Conservation (phyloP, 2,113 vertebrate species). For the Pongo pygmaeus region DNA sequence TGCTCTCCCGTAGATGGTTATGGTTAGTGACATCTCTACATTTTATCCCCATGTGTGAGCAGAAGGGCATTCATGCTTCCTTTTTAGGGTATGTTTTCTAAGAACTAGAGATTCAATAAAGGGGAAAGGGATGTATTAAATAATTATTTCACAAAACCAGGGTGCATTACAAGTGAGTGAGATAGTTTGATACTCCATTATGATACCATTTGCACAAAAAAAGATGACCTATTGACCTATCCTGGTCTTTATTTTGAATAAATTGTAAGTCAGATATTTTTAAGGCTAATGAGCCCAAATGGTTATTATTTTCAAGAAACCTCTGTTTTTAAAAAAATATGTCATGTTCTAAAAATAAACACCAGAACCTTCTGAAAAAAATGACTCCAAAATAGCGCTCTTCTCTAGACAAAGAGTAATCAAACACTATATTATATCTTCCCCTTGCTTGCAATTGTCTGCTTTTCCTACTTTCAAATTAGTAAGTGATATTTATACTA, state of each 20-base stretch:
- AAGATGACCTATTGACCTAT: neutral
- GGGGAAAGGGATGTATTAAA: neutral
- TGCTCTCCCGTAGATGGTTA: neutral
- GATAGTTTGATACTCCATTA: neutral
- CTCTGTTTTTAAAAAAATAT: neutral
- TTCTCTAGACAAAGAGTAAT: neutral
- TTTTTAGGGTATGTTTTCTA: neutral
- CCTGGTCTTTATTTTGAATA: neutral
- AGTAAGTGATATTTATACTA: neutral
- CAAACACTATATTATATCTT: neutral
- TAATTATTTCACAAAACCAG: conserved; percentile 28
- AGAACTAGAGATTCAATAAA: neutral
- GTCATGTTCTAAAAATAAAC: neutral
- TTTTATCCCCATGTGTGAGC: neutral
- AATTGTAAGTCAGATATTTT: neutral
- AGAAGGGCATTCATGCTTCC: neutral
- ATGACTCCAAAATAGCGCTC: neutral
- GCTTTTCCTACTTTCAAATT: neutral
- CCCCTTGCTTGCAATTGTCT: neutral
- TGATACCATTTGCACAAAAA: neutral
- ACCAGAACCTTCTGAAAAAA: neutral
- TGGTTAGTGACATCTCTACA: neutral
- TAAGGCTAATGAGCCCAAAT: neutral
- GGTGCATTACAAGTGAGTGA: neutral
- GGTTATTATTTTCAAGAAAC: conserved; percentile 17